Conservation (phyloP, 2,113 vertebrate genomes). For the Psilopsiagon aurifrons region DNA sequence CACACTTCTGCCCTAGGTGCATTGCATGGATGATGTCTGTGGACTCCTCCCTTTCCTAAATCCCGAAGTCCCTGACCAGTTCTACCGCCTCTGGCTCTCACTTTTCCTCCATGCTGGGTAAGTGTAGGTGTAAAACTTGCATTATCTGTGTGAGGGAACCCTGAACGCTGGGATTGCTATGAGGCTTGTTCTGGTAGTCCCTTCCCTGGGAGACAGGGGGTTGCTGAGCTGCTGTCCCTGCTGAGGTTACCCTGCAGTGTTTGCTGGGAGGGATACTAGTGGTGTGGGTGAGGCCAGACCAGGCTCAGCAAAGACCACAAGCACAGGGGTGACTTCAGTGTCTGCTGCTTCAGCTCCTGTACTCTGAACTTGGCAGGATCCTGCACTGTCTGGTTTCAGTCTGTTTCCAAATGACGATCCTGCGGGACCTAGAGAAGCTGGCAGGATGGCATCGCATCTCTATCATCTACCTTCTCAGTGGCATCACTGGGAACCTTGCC, state of each 20-base stretch:
- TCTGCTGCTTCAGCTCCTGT: constrained; percentile 52
- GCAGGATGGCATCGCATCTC: constrained; percentile 98
- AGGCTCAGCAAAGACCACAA: neutral
- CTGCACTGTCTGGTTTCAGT: constrained; percentile 97
- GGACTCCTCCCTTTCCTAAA: constrained; percentile 97
- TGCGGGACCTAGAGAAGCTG: constrained; percentile 96
- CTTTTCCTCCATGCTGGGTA: constrained; percentile 98
- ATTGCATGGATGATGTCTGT: constrained; percentile 98
- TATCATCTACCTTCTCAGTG: constrained; percentile 97
- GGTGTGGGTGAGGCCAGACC: fast-evolving
- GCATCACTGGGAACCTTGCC: constrained; percentile 95
- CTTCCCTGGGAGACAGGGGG: neutral
- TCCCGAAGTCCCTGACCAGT: constrained; percentile 97
- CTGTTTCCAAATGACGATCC: constrained; percentile 98
- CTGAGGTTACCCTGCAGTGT: neutral
- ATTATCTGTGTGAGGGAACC: neutral
- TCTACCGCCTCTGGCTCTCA: constrained; percentile 98
- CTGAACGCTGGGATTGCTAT: fast-evolving
- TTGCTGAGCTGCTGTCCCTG: neutral
- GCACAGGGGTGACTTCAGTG: neutral
- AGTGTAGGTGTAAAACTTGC: neutral
- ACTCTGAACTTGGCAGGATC: constrained; percentile 79
- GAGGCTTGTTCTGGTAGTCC: neutral
- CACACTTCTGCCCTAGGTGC: constrained; percentile 79
- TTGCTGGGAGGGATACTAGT: neutral